A percentile compares a stretch with the other conserved stretches of the same genome.
Evolutionary conservation across 1,140 invertebrate genomes (phyloP).

Genomic region (Agrypnia vestita): DNA sequence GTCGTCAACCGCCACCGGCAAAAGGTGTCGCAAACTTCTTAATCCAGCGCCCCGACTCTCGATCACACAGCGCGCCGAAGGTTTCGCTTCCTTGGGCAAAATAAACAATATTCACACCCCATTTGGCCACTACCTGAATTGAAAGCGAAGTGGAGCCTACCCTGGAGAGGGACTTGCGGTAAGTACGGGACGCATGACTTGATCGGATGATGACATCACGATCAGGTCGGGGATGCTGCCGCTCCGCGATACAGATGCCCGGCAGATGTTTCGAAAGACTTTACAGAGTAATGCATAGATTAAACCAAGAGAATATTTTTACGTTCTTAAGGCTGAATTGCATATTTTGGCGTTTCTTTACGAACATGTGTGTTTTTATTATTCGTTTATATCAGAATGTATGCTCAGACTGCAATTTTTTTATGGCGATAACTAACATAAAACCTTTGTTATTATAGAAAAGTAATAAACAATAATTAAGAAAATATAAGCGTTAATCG

Average conservation of each 20-base stretch:
- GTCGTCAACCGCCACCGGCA: neutral
- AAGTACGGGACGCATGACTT: slow-evolving; percentile 44
- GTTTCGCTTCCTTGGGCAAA: slow-evolving; percentile 43
- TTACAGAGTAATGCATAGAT: too few species aligned
- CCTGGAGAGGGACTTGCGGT: slow-evolving; percentile 30
- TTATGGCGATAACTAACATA: too few species aligned
- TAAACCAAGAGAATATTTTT: too few species aligned
- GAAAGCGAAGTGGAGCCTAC: slow-evolving; percentile 26
- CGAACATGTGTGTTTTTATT: too few species aligned
- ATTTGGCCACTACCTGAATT: slow-evolving; percentile 58
- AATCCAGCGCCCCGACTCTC: slow-evolving; percentile 49
- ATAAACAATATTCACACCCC: slow-evolving; percentile 50
- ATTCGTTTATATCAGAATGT: too few species aligned
- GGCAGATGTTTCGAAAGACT: neutral
- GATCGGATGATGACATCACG: slow-evolving; percentile 45
- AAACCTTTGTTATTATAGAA: too few species aligned
- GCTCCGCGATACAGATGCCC: neutral
- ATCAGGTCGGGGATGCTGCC: slow-evolving; percentile 33
- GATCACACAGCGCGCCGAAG: slow-evolving; percentile 46
- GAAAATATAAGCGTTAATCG: too few species aligned
- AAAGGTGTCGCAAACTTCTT: slow-evolving; percentile 39
- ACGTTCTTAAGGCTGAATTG: too few species aligned
- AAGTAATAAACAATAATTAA: too few species aligned
- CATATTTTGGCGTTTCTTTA: too few species aligned
- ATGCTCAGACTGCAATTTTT: too few species aligned